phyloP scores from a whole-genome alignment of 2,888 invertebrate genomes.

The Dynastes grantii region DNA sequence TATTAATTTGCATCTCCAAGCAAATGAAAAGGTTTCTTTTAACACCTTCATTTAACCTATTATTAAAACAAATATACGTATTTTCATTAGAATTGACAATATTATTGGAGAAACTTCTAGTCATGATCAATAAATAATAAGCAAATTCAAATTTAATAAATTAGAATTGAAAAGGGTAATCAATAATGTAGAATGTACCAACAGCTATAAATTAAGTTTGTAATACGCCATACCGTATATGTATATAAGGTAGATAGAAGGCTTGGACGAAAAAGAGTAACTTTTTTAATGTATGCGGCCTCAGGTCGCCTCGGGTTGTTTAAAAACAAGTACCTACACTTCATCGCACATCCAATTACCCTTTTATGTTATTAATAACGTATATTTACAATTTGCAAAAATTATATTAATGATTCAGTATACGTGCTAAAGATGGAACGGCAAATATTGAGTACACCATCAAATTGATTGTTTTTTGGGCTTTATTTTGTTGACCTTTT shows the following conservation, averaged over 20 bases:
- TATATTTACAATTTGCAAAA: constrained; percentile 50
- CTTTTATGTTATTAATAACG: constrained; percentile 52
- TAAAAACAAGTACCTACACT: constrained; percentile 55
- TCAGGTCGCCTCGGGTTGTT: constrained; percentile 56
- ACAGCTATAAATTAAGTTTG: constrained; percentile 68
- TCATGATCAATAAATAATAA: constrained; percentile 61
- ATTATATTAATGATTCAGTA: constrained; percentile 43
- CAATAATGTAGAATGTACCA: constrained; percentile 63
- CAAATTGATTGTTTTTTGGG: constrained; percentile 8
- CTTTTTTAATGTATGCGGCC: constrained; percentile 67
- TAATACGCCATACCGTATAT: constrained; percentile 55
- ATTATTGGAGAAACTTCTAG: constrained; percentile 6
- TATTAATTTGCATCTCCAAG: constrained; percentile 6
- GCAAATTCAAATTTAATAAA: constrained; percentile 68
- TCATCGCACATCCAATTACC: constrained; percentile 51
- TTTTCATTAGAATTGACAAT: not conserved
- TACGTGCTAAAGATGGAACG: not conserved
- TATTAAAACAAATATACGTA: constrained; percentile 23
- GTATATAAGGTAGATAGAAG: not conserved
- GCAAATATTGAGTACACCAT: constrained; percentile 19
- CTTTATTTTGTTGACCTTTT: not conserved
- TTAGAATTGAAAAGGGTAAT: constrained; percentile 69
- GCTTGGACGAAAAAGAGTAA: constrained; percentile 13
- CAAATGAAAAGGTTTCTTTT: constrained; percentile 26
- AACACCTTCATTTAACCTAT: constrained; percentile 17